Conservation (phyloP, 2,113 vertebrate genomes). For the Passerina amoena region DNA sequence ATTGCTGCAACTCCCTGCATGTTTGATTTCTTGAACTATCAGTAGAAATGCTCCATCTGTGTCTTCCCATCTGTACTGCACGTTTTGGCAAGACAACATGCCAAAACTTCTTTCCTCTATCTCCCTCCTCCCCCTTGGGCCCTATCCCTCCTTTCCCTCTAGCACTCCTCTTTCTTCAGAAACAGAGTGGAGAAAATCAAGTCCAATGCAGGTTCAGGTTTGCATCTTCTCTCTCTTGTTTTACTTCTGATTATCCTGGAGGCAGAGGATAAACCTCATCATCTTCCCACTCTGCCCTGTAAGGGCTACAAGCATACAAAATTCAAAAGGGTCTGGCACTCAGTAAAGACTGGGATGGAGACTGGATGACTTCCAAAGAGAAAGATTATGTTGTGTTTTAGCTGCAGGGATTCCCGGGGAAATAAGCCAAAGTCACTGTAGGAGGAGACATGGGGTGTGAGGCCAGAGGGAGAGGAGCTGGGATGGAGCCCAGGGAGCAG, state of each 20-base stretch:
- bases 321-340: neutral
- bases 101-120: neutral
- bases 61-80: neutral
- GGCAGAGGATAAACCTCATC: neutral
- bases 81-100: constrained; percentile 15
- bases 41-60: constrained; percentile 32
- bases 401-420: neutral
- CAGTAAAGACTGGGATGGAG: neutral
- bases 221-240: neutral
- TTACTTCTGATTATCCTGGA: neutral
- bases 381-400: neutral
- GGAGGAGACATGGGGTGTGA: rapidly evolving
- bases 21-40: constrained; percentile 62
- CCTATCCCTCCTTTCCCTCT: neutral
- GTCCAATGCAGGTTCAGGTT: neutral
- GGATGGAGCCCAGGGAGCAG: neutral
- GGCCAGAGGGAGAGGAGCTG: neutral
- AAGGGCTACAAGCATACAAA: neutral
- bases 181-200: neutral
- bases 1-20: neutral
- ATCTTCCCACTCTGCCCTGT: neutral
- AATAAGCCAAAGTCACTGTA: neutral
- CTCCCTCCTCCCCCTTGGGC: neutral
- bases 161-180: neutral
- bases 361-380: neutral